Base-by-base conservation (phyloP, 2,113 vertebrate genomes). In the Isichthys henryi region DNA sequence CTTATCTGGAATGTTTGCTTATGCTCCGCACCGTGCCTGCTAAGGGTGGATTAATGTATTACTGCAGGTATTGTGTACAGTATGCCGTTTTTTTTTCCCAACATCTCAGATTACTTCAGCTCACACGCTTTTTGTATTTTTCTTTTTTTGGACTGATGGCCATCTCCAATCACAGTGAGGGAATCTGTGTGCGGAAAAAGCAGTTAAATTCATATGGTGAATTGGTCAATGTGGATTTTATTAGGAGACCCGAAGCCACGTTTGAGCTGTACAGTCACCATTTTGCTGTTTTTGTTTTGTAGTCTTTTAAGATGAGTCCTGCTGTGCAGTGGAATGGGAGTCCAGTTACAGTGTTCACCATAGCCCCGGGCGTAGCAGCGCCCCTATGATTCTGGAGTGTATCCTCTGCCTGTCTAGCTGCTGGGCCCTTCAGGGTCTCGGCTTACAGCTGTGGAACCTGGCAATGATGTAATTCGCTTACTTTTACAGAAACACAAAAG, bases 401-500 rank as follows among this genome's bases (percentile, higher is more conserved):
- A 66, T 45, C 87, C 58, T 7, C 49, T 86, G 17, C 35, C 23
- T 31, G 27, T 35, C 1, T 62, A 0, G 8, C 21, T n/a, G 21
- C 46, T 39, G 17, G 27, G 10, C 86, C 66, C 48, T 86, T 23
- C 85, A 50, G 43, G n/a, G 53, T 90, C 85, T 53, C 66, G 15
- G 27, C 49, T 82, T 88, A 88, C 66, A 90, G 48, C 89, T n/a
- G 49, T 56, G 84, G 13, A 53, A 46, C 89, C 50, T 88, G 87
- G 62, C 80, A 85, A 1, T 89, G 50, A 90, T 66, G 86, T 90
- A 49, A 92, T 43, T 83, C n/a, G 52, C 62, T 77, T 91, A 45
- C 52, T 77, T 82, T 89, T 88, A 82, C 62, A 74, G 66, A 86
- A 43, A 45, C 89, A 90, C 87, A 92, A 87, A 91, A 90, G 90